Evolutionary conservation across 2,888 invertebrate species (phyloP), one percentile per base, ranked within the genome.

Genomic region (Phortica okadai): DNA sequence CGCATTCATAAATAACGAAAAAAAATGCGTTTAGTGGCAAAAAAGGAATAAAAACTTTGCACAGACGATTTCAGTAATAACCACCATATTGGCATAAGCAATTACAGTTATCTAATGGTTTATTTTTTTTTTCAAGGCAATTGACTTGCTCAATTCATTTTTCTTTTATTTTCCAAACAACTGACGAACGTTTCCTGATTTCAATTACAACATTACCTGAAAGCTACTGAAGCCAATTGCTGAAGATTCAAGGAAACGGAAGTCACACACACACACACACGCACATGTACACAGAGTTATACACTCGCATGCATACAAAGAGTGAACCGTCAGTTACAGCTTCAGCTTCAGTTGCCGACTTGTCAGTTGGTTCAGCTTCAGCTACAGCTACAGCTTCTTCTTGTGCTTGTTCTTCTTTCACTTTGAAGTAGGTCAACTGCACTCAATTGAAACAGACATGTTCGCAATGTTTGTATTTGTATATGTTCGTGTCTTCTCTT

Each of bases 371-470:
- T 45, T 2, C n/a, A 1, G 7, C 16, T 67, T 67, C 25, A 62
- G 21, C 21, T 62, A 14, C 66, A 16, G 33, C 64, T 41, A 62
- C 42, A 66, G 10, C n/a, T 70, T 6, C 25, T 25, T 21, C 70
- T 70, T 11, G 25, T 25, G 21, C 70, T 25, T 72, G 74, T 78
- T 79, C 74, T 79, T 82, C 80, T 84, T 81, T 80, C 79, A 5
- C 33, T 33, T 79, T 78, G 74, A 87, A 85, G 79, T 81, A 82
- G 87, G 84, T 84, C 83, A 83, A 80, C 79, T 83, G 86, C 83
- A 84, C 82, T 87, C 81, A 84, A 82, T 83, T 80, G 82, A 74
- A 80, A 82, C 78, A 80, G 83, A 84, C 84, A 84, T 82, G 75
- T 67, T 67, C 69, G 70, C 45, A 41, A 41, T 44, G 42, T 45